A percentile compares a stretch with the other conserved stretches of the same genome.
phyloP scores from a whole-genome alignment of 2,113 vertebrate genomes.

The Gambusia holbrooki region DNA sequence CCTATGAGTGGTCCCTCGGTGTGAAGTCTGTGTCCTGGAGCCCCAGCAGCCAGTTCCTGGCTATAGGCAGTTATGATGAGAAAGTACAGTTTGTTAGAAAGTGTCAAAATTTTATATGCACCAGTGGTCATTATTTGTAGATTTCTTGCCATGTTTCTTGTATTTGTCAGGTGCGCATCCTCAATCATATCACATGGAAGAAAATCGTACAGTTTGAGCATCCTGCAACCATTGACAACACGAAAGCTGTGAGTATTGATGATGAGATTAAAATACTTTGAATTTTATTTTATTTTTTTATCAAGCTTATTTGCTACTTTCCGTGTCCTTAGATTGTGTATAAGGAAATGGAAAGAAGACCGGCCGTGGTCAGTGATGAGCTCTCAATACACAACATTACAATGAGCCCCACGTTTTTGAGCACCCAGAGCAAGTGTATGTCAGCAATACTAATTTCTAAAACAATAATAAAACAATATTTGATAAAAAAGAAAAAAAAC shows the following conservation, averaged over 20 bases:
- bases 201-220: slow-evolving; percentile 89
- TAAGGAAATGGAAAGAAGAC: slow-evolving; percentile 87
- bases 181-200: slow-evolving; percentile 97
- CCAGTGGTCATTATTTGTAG: not conserved
- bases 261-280: not conserved
- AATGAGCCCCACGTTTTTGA: slow-evolving; percentile 75
- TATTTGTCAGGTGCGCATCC: slow-evolving; percentile 86
- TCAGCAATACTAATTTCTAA: not conserved
- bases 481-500: not conserved
- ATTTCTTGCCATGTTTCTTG: not conserved
- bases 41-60: slow-evolving; percentile 96
- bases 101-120: not conserved
- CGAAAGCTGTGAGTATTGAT: slow-evolving; percentile 84
- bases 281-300: not conserved
- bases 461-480: not conserved
- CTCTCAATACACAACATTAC: slow-evolving; percentile 80
- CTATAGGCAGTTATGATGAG: slow-evolving; percentile 94
- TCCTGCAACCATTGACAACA: slow-evolving; percentile 75
- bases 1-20: slow-evolving; percentile 94
- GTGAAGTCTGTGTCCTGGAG: slow-evolving; percentile 91
- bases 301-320: not conserved
- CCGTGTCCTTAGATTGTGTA: slow-evolving; percentile 86
- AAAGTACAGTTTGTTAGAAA: slow-evolving; percentile 79
- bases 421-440: slow-evolving; percentile 91
- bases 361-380: slow-evolving; percentile 74